Evolutionary conservation across 2,888 invertebrate species (phyloP).

Genomic region (Lamellibrachia satsuma): DNA sequence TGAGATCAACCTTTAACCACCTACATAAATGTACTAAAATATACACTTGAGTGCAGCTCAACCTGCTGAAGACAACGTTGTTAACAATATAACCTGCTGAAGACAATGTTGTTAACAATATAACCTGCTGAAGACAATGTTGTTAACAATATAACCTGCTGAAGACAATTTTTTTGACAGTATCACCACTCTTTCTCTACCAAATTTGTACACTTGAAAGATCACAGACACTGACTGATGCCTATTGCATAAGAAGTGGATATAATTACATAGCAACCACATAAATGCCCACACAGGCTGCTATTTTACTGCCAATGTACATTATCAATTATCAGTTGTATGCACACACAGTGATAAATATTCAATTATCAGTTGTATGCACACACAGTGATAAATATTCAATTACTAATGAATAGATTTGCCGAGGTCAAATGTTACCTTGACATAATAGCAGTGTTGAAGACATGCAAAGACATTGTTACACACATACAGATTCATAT

Average conservation of each 20-base stretch:
- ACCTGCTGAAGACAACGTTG: background rate
- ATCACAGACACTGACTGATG: background rate
- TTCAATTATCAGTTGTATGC: background rate
- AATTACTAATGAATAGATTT: background rate
- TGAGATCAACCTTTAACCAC: background rate
- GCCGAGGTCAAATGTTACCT: background rate
- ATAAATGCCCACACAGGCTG: background rate
- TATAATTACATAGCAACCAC: background rate
- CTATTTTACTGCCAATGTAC: background rate
- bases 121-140: no score
- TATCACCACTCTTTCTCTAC: background rate
- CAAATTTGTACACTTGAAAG: background rate
- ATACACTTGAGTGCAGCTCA: background rate
- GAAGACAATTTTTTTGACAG: no score
- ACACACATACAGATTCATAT: background rate
- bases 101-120: no score
- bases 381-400: background rate
- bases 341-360: background rate
- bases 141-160: no score
- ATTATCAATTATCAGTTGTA: background rate
- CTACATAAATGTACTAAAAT: background rate
- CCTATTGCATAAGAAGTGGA: background rate
- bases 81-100: background rate
- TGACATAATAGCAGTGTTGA: background rate
- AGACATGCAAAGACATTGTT: background rate